These are phyloP conservation scores for Ochropacha duplaris DNA, from an alignment of 2,888 invertebrate genomes.

Conservation along the genomic window DNA sequence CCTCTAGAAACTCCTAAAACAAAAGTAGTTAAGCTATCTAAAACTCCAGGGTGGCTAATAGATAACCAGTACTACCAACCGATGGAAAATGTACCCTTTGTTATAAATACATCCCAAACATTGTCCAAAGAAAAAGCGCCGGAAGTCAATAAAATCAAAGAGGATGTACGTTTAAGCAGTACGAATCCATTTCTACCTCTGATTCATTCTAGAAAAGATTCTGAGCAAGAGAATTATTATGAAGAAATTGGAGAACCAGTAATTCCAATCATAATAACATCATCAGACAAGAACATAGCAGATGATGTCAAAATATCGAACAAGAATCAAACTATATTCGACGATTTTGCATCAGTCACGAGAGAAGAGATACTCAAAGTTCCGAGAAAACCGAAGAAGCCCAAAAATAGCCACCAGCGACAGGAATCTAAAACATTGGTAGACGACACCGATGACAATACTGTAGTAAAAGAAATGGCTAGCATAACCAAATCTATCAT, in stretches of 20 bases:
- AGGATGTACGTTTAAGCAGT: slow-evolving; percentile 16
- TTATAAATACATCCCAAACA: slow-evolving; percentile 56
- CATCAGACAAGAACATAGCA: slow-evolving; percentile 59
- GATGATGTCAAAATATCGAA: slow-evolving; percentile 72
- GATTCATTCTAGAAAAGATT: slow-evolving; percentile 35
- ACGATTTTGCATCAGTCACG: slow-evolving; percentile 53
- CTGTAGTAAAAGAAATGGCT: slow-evolving; percentile 47
- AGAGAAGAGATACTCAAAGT: slow-evolving; percentile 71
- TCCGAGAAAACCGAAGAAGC: slow-evolving; percentile 67
- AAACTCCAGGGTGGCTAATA: slow-evolving; percentile 62
- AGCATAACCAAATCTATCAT: slow-evolving; percentile 66
- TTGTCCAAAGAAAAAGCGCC: slow-evolving; percentile 29
- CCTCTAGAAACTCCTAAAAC: slow-evolving; percentile 33
- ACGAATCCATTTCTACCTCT: slow-evolving; percentile 40
- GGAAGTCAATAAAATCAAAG: slow-evolving; percentile 24
- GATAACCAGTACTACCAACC: slow-evolving; percentile 74
- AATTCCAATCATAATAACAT: slow-evolving; percentile 26
- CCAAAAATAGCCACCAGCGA: slow-evolving; percentile 36
- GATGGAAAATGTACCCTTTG: slow-evolving; percentile 63
- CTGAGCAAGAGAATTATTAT: slow-evolving; percentile 67
- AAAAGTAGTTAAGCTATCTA: slow-evolving; percentile 53
- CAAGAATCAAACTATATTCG: slow-evolving; percentile 37
- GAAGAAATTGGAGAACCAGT: slow-evolving; percentile 70
- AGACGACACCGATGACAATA: slow-evolving; percentile 10
- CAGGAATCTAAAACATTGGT: neutral